Evolutionary conservation across 2,888 invertebrate species (phyloP).

Genomic region (Micoletzkya japonica): DNA sequence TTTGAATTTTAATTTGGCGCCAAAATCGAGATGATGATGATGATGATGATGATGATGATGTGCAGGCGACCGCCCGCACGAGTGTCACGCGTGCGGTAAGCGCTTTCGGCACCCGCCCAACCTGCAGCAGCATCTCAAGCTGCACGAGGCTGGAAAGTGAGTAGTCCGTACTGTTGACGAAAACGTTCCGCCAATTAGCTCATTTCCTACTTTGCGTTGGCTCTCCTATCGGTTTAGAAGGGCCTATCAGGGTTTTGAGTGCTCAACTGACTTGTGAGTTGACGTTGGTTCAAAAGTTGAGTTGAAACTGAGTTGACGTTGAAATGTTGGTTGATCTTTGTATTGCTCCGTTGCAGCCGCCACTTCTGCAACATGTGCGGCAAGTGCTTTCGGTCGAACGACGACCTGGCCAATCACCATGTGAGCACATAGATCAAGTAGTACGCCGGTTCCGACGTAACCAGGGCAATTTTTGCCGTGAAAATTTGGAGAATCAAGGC

Average conservation of each 20-base stretch:
- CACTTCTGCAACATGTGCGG: slow-evolving; percentile 41
- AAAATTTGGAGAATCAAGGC: too few species aligned
- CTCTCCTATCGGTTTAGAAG: too few species aligned
- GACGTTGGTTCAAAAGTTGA: too few species aligned
- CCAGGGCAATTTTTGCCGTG: too few species aligned
- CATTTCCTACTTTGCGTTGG: too few species aligned
- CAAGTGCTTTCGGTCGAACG: slow-evolving; percentile 34
- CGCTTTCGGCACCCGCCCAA: slow-evolving; percentile 35
- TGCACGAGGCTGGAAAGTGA: slow-evolving; percentile 36
- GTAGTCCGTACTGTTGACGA: too few species aligned
- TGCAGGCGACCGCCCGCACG: slow-evolving; percentile 31
- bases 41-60: not conserved
- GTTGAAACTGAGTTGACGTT: too few species aligned
- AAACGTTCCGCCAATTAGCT: too few species aligned
- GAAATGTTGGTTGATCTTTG: not conserved
- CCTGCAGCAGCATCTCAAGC: slow-evolving; percentile 34
- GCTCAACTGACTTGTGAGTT: too few species aligned
- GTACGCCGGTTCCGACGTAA: too few species aligned
- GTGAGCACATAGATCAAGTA: too few species aligned
- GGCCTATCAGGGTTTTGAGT: too few species aligned
- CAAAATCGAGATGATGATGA: not conserved
- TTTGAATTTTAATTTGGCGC: not conserved
- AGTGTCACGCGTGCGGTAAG: slow-evolving; percentile 36
- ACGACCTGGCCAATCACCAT: slow-evolving; percentile 33
- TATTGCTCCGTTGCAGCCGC: slow-evolving; percentile 11